A percentile compares a stretch with the other conserved stretches of the same genome.
These are phyloP conservation scores for Cryptocheilus praepositus DNA, from an alignment of 2,888 invertebrate genomes.

Conservation along the genomic window DNA sequence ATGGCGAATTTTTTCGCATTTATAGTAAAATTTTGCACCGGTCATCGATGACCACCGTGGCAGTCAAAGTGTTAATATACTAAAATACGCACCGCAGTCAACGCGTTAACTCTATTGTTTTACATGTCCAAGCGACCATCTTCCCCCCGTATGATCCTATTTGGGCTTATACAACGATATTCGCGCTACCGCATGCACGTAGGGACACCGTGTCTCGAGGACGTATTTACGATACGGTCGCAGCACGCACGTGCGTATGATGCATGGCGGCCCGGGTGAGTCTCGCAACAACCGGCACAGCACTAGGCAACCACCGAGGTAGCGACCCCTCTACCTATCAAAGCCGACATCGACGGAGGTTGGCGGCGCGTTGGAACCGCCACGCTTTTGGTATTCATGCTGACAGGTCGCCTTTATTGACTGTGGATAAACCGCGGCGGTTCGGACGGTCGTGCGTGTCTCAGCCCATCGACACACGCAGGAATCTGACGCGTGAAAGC, in stretches of 20 bases:
- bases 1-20: too few relatives aligned
- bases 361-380: constrained; percentile 40
- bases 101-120: too few relatives aligned
- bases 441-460: constrained; percentile 51
- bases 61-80: too few relatives aligned
- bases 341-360: background rate
- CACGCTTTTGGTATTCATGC: constrained; percentile 68
- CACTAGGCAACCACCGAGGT: background rate
- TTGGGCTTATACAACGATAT: background rate
- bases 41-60: too few relatives aligned
- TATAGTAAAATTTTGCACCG: too few relatives aligned
- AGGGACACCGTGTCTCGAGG: constrained; percentile 28
- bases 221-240: constrained; percentile 47
- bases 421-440: constrained; percentile 65
- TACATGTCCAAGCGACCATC: too few relatives aligned
- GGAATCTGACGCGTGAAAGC: constrained; percentile 12
- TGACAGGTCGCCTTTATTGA: constrained; percentile 71
- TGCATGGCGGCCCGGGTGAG: constrained; percentile 50
- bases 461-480: constrained; percentile 34
- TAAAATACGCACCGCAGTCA: too few relatives aligned
- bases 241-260: constrained; percentile 56
- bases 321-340: constrained; percentile 1
- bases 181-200: background rate
- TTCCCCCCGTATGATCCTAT: too few relatives aligned
- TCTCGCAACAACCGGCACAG: constrained; percentile 37